A percentile compares a stretch with the other conserved stretches of the same genome.
Conservation (phyloP, 1,140 invertebrate species). For the Armadillidium nasatum region DNA sequence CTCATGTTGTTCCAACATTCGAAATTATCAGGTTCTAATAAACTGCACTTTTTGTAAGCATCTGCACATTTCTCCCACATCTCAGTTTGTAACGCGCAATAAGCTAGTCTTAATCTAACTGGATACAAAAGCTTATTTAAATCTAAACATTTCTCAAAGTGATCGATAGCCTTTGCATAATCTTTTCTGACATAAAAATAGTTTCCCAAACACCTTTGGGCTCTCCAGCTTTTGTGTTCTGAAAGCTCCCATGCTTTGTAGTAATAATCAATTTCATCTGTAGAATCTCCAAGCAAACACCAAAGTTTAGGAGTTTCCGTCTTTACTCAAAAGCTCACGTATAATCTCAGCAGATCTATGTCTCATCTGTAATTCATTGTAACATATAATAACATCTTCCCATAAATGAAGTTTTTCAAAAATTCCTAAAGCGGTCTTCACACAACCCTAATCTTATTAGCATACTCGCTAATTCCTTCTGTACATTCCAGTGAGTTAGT, state of each 20-base stretch:
- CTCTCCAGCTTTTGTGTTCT: slow-evolving; percentile 67
- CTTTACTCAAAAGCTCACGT: slow-evolving; percentile 68
- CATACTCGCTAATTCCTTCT: slow-evolving; percentile 68
- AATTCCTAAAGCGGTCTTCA: slow-evolving; percentile 79
- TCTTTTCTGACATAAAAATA: slow-evolving; percentile 69
- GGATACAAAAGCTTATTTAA: slow-evolving; percentile 77
- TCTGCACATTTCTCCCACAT: slow-evolving; percentile 76
- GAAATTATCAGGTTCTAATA: slow-evolving; percentile 78
- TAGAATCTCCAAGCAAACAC: slow-evolving; percentile 83
- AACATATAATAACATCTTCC: slow-evolving; percentile 89
- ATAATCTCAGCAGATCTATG: slow-evolving; percentile 85
- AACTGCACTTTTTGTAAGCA: slow-evolving; percentile 80
- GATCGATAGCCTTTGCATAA: slow-evolving; percentile 68
- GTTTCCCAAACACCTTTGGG: slow-evolving; percentile 74
- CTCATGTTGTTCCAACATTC: slow-evolving; percentile 97
- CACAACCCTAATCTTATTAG: slow-evolving; percentile 74
- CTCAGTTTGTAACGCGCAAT: slow-evolving; percentile 69
- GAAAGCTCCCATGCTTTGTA: slow-evolving; percentile 88
- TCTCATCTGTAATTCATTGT: slow-evolving; percentile 70
- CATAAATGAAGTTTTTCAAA: slow-evolving; percentile 76
- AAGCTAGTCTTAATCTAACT: slow-evolving; percentile 82
- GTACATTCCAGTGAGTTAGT: slow-evolving; percentile 63
- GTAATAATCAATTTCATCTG: slow-evolving; percentile 65
- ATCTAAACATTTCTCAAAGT: slow-evolving; percentile 72
- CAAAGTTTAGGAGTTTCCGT: slow-evolving; percentile 79